Conservation (phyloP, 1,140 invertebrate species). For the Drosophila cardini region DNA sequence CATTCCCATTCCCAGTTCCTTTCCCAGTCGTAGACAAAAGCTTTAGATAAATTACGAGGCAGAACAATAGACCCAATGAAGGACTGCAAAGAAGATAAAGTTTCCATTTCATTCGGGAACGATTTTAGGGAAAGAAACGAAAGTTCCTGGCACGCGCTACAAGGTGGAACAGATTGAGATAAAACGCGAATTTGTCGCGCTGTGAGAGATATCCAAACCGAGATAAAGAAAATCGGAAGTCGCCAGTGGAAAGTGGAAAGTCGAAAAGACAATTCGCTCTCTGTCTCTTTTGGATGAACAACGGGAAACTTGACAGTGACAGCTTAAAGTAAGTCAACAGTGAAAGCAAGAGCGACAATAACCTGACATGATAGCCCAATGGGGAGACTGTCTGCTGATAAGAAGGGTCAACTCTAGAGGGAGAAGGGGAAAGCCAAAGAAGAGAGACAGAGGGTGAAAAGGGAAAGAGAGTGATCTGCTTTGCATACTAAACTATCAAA, state of each 20-base stretch:
- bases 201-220: slow-evolving; percentile 49
- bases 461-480: slow-evolving; percentile 27
- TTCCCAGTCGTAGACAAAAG: slow-evolving; percentile 55
- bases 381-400: slow-evolving; percentile 41
- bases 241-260: slow-evolving; percentile 27
- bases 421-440: not conserved
- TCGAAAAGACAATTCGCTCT: not conserved
- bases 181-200: slow-evolving; percentile 69
- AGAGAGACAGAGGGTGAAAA: not conserved
- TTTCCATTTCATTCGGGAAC: slow-evolving; percentile 48
- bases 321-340: slow-evolving; percentile 28
- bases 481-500: slow-evolving; percentile 59
- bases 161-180: slow-evolving; percentile 57
- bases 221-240: slow-evolving; percentile 44
- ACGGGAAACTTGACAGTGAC: slow-evolving; percentile 35
- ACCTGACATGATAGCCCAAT: slow-evolving; percentile 45
- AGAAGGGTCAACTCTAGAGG: slow-evolving; percentile 8
- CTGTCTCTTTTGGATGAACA: slow-evolving; percentile 4
- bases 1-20: too few relatives aligned
- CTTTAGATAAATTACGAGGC: slow-evolving; percentile 69
- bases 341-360: slow-evolving; percentile 48
- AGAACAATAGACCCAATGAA: slow-evolving; percentile 60
- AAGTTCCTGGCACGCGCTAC: slow-evolving; percentile 30
- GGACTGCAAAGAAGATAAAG: slow-evolving; percentile 62
- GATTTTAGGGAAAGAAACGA: slow-evolving; percentile 64